Evolutionary conservation across 2,113 vertebrate species (phyloP), one percentile per base, ranked within the genome.

Genomic region (rat (Rattus norvegicus)): DNA sequence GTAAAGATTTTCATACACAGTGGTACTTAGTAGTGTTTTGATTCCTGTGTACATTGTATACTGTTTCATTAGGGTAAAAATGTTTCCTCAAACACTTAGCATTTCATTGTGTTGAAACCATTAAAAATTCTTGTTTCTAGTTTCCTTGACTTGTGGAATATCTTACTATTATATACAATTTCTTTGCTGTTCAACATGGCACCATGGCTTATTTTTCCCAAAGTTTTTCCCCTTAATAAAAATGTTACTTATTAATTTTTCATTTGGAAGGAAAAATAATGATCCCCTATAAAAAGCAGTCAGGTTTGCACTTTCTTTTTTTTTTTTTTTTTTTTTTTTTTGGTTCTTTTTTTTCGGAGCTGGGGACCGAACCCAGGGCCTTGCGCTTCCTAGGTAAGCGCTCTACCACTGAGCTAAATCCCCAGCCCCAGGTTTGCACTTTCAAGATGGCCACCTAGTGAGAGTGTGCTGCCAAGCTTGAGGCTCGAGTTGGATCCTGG

Each of bases 151-250:
- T 52, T 70, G 43, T 33, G 63, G 28, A 72, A 36, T 49, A 54
- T 20, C 16, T 56, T 20, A 10, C 24, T 36, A 59, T 65, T 87
- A 39, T 63, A 47, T 72, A 2, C 56, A 56, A 4, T 89, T 89
- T 72, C 20, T 43, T 43, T 89, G 14, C 33, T 54, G 2, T 54
- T 1, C 24, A 52, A 1, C 14, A 52, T 36, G 70, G 59, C 22
- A 52, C 39, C 54, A 83, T 19, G 72, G 47, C 14, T 93, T 80
- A n/a, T 70, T 79, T 69, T 36, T 65, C 20, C 52, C 39, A 63
- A 39, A 59, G 24, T 56, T 39, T 39, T 39, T 93, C 96, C 96
- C 30, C 79, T 81, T 89, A 75, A 63, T 95, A 95, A 85, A 95
- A 90, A 59, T 72, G 56, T 92, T 54, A 47, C 26, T 67, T 17